Evolutionary conservation across 2,797 vertebrate genomes (phyloP).

Genomic region (Sorex maritimensis): DNA sequence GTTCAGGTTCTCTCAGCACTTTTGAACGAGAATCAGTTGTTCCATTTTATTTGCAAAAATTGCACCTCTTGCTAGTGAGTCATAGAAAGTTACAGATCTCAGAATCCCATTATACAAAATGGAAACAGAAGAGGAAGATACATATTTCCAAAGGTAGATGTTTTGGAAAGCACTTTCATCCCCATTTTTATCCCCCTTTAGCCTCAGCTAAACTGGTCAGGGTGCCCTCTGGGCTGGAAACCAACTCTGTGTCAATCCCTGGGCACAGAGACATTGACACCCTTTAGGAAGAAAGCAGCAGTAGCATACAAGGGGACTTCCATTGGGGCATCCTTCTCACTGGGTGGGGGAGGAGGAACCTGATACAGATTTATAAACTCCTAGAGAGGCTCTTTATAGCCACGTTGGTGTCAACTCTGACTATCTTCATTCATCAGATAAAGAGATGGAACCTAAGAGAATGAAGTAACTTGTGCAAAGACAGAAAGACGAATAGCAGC

Average conservation of each 20-base stretch:
- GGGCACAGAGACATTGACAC: neutral
- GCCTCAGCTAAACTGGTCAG: neutral
- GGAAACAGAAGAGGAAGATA: slow-evolving; percentile 42
- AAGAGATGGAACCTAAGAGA: slow-evolving; percentile 39
- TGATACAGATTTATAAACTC: neutral
- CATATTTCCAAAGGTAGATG: slow-evolving; percentile 45
- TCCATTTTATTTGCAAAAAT: slow-evolving; percentile 62
- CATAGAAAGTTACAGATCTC: slow-evolving; percentile 40
- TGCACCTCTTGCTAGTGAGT: slow-evolving; percentile 18
- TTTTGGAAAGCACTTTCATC: slow-evolving; percentile 49
- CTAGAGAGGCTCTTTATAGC: neutral
- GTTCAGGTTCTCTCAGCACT: slow-evolving; percentile 11
- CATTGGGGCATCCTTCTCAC: neutral
- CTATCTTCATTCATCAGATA: slow-evolving; percentile 46
- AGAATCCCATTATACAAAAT: slow-evolving; percentile 59
- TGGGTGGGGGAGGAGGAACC: neutral
- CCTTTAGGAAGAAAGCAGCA: neutral
- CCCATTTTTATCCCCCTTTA: neutral
- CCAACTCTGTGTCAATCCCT: neutral
- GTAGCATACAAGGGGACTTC: neutral
- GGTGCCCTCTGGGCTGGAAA: neutral
- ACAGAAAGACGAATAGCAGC: slow-evolving; percentile 10
- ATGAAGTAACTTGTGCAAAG: slow-evolving; percentile 21
- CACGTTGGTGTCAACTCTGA: slow-evolving; percentile 14
- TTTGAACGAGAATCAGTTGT: slow-evolving; percentile 7